Percentiles rank a stretch among this genome's conserved stretches.
phyloP scores from a whole-genome alignment of 2,797 vertebrate genomes.

The Sebastes diaconus region DNA sequence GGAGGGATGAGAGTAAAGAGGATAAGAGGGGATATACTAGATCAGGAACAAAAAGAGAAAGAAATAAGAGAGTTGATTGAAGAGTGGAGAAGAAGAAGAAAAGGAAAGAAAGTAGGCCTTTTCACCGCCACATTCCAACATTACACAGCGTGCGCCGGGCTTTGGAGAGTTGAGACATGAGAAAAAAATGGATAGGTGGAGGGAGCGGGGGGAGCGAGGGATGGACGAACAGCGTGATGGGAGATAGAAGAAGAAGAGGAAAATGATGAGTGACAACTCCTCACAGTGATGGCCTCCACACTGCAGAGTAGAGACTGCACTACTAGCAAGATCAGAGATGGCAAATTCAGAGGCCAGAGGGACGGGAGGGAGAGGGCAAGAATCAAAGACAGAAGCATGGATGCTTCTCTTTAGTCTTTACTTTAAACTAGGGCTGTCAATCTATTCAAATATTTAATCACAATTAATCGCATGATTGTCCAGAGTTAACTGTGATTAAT shows the following conservation, averaged over 20 bases:
- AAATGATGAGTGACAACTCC: constrained; percentile 56
- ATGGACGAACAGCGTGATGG: constrained; percentile 23
- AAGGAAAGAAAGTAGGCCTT: constrained; percentile 31
- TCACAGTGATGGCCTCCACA: constrained; percentile 29
- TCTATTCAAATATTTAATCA: no score
- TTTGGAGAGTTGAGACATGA: constrained; percentile 24
- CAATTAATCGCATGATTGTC: no score
- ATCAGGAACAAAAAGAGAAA: not conserved
- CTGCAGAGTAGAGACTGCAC: constrained; percentile 12
- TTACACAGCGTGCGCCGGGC: constrained; percentile 27
- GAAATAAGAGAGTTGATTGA: constrained; percentile 32
- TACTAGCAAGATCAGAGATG: constrained; percentile 19
- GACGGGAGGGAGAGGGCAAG: not conserved
- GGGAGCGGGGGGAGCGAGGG: not conserved
- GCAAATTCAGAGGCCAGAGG: not conserved
- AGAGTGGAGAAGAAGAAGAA: constrained; percentile 14
- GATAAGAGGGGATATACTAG: constrained; percentile 9
- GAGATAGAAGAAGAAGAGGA: constrained; percentile 20
- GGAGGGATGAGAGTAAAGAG: constrained; percentile 26
- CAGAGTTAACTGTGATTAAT: no score
- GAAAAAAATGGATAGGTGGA: constrained; percentile 4
- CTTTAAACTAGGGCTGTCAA: not conserved
- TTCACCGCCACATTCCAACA: constrained; percentile 3
- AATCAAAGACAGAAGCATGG: constrained; percentile 1
- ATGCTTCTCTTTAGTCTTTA: not conserved